Percentiles rank a stretch among this genome's conserved stretches.
These are phyloP conservation scores for Hetaerina titia DNA, from an alignment of 2,888 invertebrate genomes.

Conservation along the genomic window DNA sequence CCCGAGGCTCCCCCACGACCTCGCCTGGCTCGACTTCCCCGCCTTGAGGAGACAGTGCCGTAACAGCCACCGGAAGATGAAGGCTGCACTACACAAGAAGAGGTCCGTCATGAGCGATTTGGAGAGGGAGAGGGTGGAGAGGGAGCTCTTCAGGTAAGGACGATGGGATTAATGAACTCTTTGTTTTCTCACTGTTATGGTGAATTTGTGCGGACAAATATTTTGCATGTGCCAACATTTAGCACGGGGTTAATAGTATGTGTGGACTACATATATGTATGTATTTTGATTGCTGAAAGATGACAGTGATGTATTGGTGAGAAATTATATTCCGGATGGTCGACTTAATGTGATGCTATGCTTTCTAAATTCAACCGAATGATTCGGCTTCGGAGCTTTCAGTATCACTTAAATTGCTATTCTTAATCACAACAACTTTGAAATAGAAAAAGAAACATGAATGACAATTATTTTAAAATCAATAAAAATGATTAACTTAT, in stretches of 20 bases:
- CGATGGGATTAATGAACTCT: background rate
- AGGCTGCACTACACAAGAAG: conserved; percentile 71
- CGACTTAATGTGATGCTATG: background rate
- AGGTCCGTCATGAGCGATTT: conserved; percentile 70
- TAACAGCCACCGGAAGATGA: conserved; percentile 75
- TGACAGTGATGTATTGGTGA: background rate
- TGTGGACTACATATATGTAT: background rate
- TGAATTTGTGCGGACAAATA: background rate
- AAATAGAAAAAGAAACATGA: no score
- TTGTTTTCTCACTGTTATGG: background rate
- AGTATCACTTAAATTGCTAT: no score
- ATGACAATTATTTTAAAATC: no score
- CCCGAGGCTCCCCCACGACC: conserved; percentile 77
- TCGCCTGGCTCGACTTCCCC: conserved; percentile 82
- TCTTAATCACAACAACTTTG: no score
- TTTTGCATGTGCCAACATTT: background rate
- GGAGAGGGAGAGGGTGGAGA: conserved; percentile 70
- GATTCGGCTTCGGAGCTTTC: no score
- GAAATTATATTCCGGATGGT: background rate
- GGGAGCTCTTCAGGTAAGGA: conserved; percentile 71
- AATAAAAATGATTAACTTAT: no score
- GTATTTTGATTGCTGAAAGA: background rate
- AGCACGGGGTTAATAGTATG: background rate
- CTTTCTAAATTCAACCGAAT: no score
- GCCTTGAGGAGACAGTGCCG: conserved; percentile 81